A percentile compares a stretch with the other conserved stretches of the same genome.
phyloP scores from a whole-genome alignment of 2,797 vertebrate genomes.

The Pygocentrus nattereri region DNA sequence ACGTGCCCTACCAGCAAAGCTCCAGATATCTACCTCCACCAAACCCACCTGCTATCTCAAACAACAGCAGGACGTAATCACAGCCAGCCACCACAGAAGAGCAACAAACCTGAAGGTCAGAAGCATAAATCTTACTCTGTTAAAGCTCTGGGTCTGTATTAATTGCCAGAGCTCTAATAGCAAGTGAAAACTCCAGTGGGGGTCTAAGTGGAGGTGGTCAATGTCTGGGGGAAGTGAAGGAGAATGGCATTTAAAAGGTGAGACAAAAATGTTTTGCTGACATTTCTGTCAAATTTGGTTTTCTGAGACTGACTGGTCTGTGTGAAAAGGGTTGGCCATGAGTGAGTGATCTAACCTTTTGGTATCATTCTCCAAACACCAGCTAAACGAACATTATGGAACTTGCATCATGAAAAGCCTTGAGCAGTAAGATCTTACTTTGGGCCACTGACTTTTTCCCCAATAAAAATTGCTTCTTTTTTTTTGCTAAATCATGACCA shows the following conservation, averaged over 20 bases:
- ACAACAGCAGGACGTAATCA: not conserved
- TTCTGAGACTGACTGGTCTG: not conserved
- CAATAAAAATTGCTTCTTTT: too few relatives aligned
- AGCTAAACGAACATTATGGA: not conserved
- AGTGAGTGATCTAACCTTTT: slow-evolving; percentile 41
- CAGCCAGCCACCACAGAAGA: not conserved
- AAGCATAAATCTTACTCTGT: not conserved
- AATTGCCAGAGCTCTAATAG: not conserved
- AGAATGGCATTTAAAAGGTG: slow-evolving; percentile 49
- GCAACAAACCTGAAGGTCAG: not conserved
- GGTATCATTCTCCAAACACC: not conserved
- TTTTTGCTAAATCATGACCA: too few relatives aligned
- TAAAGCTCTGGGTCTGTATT: not conserved
- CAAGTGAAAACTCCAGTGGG: not conserved
- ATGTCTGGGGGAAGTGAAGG: not conserved
- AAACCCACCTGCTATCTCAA: not conserved
- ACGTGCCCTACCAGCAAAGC: not conserved
- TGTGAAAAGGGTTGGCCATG: not conserved
- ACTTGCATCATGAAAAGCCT: not conserved
- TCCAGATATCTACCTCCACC: not conserved
- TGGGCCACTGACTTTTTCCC: too few relatives aligned
- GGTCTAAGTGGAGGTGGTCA: not conserved
- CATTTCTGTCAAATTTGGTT: slow-evolving; percentile 42
- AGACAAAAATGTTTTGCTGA: slow-evolving; percentile 48
- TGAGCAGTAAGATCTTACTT: not conserved